These are phyloP conservation scores for Machaerirhynchus nigripectus DNA, from an alignment of 2,113 vertebrate species.

Conservation along the genomic window DNA sequence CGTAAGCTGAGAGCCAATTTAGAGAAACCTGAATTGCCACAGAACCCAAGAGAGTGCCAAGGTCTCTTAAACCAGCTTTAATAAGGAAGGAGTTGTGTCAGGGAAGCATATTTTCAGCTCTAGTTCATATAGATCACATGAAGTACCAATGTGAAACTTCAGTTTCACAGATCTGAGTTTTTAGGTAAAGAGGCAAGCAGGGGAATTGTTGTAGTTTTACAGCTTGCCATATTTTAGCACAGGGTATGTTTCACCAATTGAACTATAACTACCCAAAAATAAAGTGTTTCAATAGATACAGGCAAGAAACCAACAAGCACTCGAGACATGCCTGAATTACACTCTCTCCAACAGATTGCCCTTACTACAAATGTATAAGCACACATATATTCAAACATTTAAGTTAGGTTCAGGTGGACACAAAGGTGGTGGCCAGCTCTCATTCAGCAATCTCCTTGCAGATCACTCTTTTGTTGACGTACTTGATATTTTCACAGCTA, in stretches of 20 bases:
- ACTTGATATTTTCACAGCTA: background rate
- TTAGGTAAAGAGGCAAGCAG: background rate
- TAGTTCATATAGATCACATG: background rate
- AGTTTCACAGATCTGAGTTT: background rate
- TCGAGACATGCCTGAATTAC: background rate
- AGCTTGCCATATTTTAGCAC: background rate
- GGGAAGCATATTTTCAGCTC: background rate
- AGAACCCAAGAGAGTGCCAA: background rate
- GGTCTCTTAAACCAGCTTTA: background rate
- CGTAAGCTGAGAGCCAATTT: background rate
- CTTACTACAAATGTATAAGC: background rate
- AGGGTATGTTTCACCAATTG: background rate
- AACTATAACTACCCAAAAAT: background rate
- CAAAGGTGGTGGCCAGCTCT: background rate
- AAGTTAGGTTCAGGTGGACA: background rate
- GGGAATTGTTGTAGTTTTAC: background rate
- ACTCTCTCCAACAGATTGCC: background rate
- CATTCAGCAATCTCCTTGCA: background rate
- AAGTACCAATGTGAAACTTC: background rate
- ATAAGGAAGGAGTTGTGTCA: background rate
- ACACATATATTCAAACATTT: background rate
- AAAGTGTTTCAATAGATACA: background rate
- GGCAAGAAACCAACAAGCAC: background rate
- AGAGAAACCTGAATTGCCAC: background rate
- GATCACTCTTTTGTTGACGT: background rate